Percentiles rank a stretch among this genome's conserved stretches.
These are phyloP conservation scores for Zeuzera pyrina DNA, from an alignment of 2,888 invertebrate genomes.

Conservation along the genomic window DNA sequence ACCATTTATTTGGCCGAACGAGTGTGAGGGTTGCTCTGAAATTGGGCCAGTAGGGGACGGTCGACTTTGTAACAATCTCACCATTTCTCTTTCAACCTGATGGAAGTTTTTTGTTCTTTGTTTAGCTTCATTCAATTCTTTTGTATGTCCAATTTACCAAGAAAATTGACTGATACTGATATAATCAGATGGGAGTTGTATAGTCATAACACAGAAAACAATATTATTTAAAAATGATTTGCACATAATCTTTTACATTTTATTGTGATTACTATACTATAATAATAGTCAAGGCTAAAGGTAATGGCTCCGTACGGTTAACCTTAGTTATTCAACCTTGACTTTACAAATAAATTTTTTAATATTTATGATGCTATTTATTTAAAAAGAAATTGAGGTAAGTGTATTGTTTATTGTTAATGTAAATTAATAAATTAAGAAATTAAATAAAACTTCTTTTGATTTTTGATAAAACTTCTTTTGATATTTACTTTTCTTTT, in stretches of 20 bases:
- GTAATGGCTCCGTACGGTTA: slow-evolving; percentile 12
- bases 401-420: no score
- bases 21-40: slow-evolving; percentile 31
- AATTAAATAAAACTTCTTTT: no score
- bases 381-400: no score
- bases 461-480: no score
- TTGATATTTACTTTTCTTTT: no score
- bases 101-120: slow-evolving; percentile 11
- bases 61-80: slow-evolving; percentile 3
- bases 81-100: slow-evolving; percentile 14
- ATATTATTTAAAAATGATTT: no score
- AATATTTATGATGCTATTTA: background rate
- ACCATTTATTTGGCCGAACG: slow-evolving; percentile 59
- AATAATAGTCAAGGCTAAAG: slow-evolving; percentile 13
- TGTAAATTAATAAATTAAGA: no score
- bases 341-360: slow-evolving; percentile 4
- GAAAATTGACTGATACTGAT: no score
- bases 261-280: no score
- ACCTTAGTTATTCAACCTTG: slow-evolving; percentile 11
- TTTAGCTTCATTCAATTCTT: slow-evolving; percentile 10
- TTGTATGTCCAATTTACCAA: slow-evolving; percentile 5
- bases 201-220: no score
- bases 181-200: no score
- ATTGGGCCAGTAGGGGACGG: slow-evolving; percentile 31
- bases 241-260: no score